Evolutionary conservation across 2,797 vertebrate species (phyloP).

Genomic region (Silurus lanzhouensis): DNA sequence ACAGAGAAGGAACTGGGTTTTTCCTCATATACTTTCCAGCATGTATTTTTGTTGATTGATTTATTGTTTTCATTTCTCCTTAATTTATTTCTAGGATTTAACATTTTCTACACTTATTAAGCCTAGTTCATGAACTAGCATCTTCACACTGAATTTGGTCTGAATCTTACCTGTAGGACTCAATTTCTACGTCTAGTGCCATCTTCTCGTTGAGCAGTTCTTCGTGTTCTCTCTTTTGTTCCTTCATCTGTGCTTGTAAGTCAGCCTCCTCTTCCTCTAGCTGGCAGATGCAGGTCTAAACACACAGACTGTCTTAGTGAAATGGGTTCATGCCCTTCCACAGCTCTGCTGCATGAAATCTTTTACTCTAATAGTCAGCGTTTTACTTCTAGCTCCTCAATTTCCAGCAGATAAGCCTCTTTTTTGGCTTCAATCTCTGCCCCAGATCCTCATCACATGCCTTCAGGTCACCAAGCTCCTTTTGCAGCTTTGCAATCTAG

Average conservation of each 20-base stretch:
- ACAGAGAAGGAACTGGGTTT: constrained; percentile 6
- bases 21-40: not conserved
- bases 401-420: constrained; percentile 64
- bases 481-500: constrained; percentile 68
- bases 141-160: not conserved
- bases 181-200: constrained; percentile 76
- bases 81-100: not conserved
- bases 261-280: constrained; percentile 65
- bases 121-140: not conserved
- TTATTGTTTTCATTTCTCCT: not conserved
- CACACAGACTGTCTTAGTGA: constrained; percentile 17
- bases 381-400: constrained; percentile 72
- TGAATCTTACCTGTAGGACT: constrained; percentile 72
- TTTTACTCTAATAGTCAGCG: constrained; percentile 45
- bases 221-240: constrained; percentile 72
- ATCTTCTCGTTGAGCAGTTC: constrained; percentile 75
- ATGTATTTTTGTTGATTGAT: not conserved
- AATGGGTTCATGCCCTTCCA: constrained; percentile 24
- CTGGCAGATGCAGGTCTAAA: constrained; percentile 66
- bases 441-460: constrained; percentile 65
- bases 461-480: constrained; percentile 67
- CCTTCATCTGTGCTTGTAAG: constrained; percentile 69
- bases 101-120: not conserved
- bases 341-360: constrained; percentile 12
- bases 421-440: constrained; percentile 66